Conservation (phyloP, 2,113 vertebrate genomes). For the Tachuris rubrigastra region DNA sequence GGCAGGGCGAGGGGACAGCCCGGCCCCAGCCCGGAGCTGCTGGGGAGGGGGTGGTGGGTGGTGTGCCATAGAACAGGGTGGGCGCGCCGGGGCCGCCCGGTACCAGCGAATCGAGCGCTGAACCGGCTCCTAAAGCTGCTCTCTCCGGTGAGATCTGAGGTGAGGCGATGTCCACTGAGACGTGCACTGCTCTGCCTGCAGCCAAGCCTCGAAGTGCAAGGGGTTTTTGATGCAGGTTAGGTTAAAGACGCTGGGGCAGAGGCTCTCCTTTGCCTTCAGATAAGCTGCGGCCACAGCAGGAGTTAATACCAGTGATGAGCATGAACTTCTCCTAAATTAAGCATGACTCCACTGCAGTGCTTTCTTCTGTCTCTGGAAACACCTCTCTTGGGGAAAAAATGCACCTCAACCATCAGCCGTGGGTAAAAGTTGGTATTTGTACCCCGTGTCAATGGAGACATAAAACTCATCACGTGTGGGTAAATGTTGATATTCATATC, state of each 20-base stretch:
- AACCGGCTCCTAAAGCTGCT: rapidly evolving
- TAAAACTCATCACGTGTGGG: neutral
- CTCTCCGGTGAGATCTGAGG: rapidly evolving
- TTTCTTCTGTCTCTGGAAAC: neutral
- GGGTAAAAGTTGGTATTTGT: neutral
- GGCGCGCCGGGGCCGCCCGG: no score
- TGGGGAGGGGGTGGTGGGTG: no score
- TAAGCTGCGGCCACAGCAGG: neutral
- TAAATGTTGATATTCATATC: neutral
- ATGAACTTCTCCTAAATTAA: neutral
- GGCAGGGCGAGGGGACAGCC: neutral
- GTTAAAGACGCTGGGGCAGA: neutral
- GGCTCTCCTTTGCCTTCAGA: neutral
- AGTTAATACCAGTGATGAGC: neutral
- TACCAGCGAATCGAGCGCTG: rapidly evolving
- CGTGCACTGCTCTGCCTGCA: neutral
- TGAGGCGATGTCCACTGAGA: rapidly evolving
- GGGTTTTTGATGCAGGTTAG: rapidly evolving
- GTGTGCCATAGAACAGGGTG: rapidly evolving
- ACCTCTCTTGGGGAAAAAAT: neutral
- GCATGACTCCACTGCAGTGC: neutral
- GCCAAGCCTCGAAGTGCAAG: rapidly evolving
- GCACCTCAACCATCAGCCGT: rapidly evolving
- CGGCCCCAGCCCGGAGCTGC: neutral
- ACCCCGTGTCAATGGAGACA: neutral